Evolutionary conservation across 2,113 vertebrate genomes (phyloP), one percentile per base, ranked within the genome.

Genomic region (Oryzias celebensis): DNA sequence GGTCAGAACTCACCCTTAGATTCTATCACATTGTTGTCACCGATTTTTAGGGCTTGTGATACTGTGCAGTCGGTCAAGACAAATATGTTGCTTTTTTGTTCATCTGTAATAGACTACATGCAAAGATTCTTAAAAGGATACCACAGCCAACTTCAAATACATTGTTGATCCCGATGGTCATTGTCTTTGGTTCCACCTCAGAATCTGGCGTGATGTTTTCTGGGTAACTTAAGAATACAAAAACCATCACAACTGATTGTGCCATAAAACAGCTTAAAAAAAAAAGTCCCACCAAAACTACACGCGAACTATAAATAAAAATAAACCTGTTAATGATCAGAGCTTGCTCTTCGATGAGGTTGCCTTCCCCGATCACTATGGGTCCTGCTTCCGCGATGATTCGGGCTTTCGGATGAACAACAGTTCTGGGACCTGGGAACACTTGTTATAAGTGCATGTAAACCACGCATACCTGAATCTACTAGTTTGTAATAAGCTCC

Each of bases 61-160:
- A 94, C 96, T 98, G 65, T 14, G 15, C 10, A 18, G 18, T 54
- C 16, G 7, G 64, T 65, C 84, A 60, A 86, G 78, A 73, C 0
- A 51, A 60, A 62, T 10, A 1, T 5, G 1, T 3, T 14, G 15
- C 36, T 52, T 1, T 55, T 14, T 20, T 15, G 17, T 24, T 1
- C 14, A 5, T 20, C 7, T 1, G 13, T 58, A 4, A 24, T 36
- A 20, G 3, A 54, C 4, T 8, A 16, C 6, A 6, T 2, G 26
- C 26, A 14, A 14, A 48, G 23, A 3, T 2, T 13, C 12, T 36
- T 1, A 46, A 75, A 89, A 95, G 93, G 95, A 94, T 96, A 98
- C 96, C 93, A 63, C 97, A 98, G 75, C 96, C 97, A 2, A 99
- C 97, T 91, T 99, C 97, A 86, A 99, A 99, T 4, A 99, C 97